Percentiles rank a stretch among this genome's conserved stretches.
Conservation (phyloP, 2,797 vertebrate species). For the Pseudochromis fuscus region DNA sequence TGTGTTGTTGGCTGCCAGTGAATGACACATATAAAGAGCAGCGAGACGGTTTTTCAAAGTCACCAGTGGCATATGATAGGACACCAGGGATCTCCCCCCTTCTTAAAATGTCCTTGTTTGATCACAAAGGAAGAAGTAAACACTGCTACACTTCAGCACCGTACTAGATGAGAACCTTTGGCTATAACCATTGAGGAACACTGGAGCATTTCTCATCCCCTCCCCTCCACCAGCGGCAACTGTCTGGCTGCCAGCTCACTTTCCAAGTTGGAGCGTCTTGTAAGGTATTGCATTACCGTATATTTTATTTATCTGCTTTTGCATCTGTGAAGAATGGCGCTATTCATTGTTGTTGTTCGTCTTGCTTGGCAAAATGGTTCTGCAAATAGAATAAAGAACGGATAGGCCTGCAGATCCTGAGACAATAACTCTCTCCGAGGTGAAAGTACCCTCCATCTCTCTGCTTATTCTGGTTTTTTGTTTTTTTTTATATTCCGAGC, state of each 20-base stretch:
- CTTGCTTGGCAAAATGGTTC: constrained; percentile 45
- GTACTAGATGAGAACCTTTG: constrained; percentile 44
- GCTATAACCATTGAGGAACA: constrained; percentile 49
- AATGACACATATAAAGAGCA: constrained; percentile 36
- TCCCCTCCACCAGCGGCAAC: constrained; percentile 34
- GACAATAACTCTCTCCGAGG: constrained; percentile 57
- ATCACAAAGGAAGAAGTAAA: constrained; percentile 50
- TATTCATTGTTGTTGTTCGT: constrained; percentile 54
- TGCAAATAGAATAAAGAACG: constrained; percentile 49
- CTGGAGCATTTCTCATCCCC: constrained; percentile 61
- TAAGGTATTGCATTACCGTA: constrained; percentile 54
- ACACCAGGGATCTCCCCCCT: constrained; percentile 35
- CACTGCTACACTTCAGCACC: constrained; percentile 31
- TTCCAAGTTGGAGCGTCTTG: constrained; percentile 26
- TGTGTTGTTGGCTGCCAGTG: constrained; percentile 15
- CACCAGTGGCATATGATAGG: constrained; percentile 29
- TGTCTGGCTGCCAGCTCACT: constrained; percentile 50
- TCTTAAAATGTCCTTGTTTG: constrained; percentile 39
- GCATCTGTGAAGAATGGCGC: constrained; percentile 60
- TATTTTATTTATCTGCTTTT: constrained; percentile 72
- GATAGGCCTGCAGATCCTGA: constrained; percentile 58
- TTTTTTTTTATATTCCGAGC: constrained; percentile 40
- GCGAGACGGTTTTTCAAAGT: constrained; percentile 38
- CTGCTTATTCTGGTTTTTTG: constrained; percentile 37
- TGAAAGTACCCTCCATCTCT: constrained; percentile 52